Percentiles rank a stretch among this genome's conserved stretches.
Evolutionary conservation across 2,888 invertebrate genomes (phyloP).

Genomic region (Parelbella ahira): DNA sequence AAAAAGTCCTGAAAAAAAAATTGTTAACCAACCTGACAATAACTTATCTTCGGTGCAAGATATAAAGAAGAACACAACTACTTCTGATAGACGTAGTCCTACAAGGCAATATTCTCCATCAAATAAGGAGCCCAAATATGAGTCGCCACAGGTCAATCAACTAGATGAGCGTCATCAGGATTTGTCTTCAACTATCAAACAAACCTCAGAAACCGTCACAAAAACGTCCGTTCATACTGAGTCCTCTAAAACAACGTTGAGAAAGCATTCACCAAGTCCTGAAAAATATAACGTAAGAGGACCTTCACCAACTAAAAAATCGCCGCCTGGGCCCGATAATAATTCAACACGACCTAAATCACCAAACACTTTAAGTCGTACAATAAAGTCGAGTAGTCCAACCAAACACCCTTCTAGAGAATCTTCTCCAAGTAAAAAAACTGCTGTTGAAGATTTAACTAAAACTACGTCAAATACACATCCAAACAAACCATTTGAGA

Average conservation of each 20-base stretch:
- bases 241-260: conserved; percentile 2
- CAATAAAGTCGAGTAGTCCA: conserved; percentile 7
- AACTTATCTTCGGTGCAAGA: no score
- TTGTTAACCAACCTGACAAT: no score
- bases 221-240: conserved; percentile 1
- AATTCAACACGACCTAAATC: conserved; percentile 4
- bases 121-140: conserved; percentile 7
- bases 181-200: not conserved
- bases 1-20: conserved; percentile 28
- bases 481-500: no score
- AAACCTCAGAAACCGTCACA: conserved; percentile 6
- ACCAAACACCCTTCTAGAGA: conserved; percentile 3
- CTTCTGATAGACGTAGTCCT: conserved; percentile 1
- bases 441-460: not conserved
- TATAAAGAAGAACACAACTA: no score
- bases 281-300: conserved; percentile 5
- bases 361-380: not conserved
- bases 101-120: conserved; percentile 7
- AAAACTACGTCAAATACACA: no score
- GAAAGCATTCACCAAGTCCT: conserved; percentile 11
- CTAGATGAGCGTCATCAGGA: no score
- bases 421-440: conserved; percentile 9
- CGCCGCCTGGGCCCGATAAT: conserved; percentile 1
- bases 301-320: conserved; percentile 11
- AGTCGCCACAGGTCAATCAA: not conserved